Conservation (phyloP, 1,140 invertebrate species). For the Drosophila miranda region DNA sequence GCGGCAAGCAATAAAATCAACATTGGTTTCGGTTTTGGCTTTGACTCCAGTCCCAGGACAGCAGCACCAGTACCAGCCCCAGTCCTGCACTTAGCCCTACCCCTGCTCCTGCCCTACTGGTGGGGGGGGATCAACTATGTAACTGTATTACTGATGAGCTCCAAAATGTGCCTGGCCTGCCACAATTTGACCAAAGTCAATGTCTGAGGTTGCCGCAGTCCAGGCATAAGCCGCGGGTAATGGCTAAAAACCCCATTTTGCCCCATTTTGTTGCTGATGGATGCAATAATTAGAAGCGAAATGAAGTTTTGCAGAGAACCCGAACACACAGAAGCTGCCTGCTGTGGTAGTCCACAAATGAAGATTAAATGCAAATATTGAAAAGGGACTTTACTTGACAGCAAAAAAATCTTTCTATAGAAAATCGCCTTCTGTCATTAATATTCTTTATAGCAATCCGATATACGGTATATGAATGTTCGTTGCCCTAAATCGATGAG, state of each 20-base stretch:
- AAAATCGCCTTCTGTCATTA: too few species aligned
- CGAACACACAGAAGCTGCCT: neutral
- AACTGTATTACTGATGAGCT: constrained; percentile 65
- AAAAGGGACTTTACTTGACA: too few species aligned
- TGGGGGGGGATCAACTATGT: constrained; percentile 15
- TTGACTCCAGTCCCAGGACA: constrained; percentile 16
- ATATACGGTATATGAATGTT: too few species aligned
- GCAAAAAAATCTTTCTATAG: too few species aligned
- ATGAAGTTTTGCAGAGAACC: neutral
- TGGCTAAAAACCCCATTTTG: neutral
- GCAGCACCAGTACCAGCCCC: neutral
- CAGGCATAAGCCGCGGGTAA: constrained; percentile 24
- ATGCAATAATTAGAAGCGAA: constrained; percentile 40
- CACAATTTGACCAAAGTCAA: constrained; percentile 75
- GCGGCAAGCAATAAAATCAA: constrained; percentile 77
- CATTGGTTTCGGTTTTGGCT: constrained; percentile 62
- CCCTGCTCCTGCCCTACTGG: too few species aligned
- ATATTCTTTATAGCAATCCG: neutral
- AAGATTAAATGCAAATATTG: neutral
- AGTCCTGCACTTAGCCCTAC: constrained; percentile 16
- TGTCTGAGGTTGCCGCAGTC: constrained; percentile 57
- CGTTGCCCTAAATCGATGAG: constrained; percentile 16
- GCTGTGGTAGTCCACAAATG: neutral
- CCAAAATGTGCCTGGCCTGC: constrained; percentile 50
- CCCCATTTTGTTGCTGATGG: neutral